Conservation (phyloP, 1,140 invertebrate genomes). For the Stratiolaelaps scimitus region DNA sequence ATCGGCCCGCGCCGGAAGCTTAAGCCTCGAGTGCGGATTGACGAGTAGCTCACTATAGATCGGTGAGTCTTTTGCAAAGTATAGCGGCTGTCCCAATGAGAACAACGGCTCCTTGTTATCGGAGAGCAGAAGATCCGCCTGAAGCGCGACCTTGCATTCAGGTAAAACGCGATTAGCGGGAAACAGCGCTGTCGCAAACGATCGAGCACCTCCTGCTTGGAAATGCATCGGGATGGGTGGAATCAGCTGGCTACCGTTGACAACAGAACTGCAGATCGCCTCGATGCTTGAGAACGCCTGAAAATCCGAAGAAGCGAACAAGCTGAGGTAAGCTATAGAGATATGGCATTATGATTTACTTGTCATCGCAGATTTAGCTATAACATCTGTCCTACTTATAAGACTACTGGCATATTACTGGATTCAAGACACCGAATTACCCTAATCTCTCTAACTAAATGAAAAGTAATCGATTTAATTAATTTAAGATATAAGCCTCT, state of each 20-base stretch:
- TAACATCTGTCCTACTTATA: no score
- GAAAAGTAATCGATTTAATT: no score
- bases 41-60: not conserved
- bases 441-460: no score
- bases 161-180: not conserved
- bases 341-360: not conserved
- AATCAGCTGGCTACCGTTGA: not conserved
- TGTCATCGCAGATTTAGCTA: no score
- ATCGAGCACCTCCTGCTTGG: not conserved
- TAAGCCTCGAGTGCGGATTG: not conserved
- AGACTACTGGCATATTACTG: no score
- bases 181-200: not conserved
- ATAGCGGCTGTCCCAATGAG: not conserved
- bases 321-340: not conserved
- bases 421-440: no score
- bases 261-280: constrained; percentile 5
- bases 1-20: not conserved
- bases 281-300: constrained; percentile 16
- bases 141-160: not conserved
- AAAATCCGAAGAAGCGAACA: not conserved
- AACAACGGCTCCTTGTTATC: not conserved
- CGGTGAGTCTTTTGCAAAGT: not conserved
- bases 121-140: not conserved
- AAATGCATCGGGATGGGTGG: constrained; percentile 21
- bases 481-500: no score